These are phyloP conservation scores for Dallia pectoralis DNA, from an alignment of 2,797 vertebrate species.

Conservation along the genomic window DNA sequence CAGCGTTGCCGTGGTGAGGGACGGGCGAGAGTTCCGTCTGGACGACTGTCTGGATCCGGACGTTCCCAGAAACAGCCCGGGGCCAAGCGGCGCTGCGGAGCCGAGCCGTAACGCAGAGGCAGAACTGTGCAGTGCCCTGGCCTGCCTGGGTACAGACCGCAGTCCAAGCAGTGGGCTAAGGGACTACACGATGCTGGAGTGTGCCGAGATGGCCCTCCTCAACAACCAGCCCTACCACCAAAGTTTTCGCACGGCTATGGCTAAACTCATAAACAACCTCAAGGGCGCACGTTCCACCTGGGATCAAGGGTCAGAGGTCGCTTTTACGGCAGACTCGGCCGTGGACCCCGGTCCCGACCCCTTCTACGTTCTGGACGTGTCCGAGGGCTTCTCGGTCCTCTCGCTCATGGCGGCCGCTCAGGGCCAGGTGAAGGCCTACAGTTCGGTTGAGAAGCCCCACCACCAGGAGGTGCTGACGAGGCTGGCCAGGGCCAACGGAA, in stretches of 20 bases:
- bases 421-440: constrained; percentile 86
- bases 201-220: constrained; percentile 89
- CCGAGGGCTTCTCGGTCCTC: constrained; percentile 93
- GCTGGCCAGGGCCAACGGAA: constrained; percentile 79
- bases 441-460: constrained; percentile 90
- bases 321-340: constrained; percentile 19
- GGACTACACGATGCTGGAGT: constrained; percentile 82
- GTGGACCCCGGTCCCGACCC: constrained; percentile 55
- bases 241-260: constrained; percentile 81
- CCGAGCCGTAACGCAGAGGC: constrained; percentile 75
- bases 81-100: constrained; percentile 7
- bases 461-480: constrained; percentile 83
- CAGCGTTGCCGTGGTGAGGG: constrained; percentile 72
- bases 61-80: neutral
- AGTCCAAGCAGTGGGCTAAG: constrained; percentile 36
- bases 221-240: constrained; percentile 86
- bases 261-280: constrained; percentile 78
- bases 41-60: constrained; percentile 37
- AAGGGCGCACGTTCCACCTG: constrained; percentile 46
- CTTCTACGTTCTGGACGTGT: constrained; percentile 90
- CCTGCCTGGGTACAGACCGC: constrained; percentile 83
- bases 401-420: constrained; percentile 85
- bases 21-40: constrained; percentile 57
- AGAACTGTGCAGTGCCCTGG: constrained; percentile 89
- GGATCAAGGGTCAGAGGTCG: constrained; percentile 44